phyloP scores from a whole-genome alignment of 2,888 invertebrate genomes.

The Petrophora chlorosata region DNA sequence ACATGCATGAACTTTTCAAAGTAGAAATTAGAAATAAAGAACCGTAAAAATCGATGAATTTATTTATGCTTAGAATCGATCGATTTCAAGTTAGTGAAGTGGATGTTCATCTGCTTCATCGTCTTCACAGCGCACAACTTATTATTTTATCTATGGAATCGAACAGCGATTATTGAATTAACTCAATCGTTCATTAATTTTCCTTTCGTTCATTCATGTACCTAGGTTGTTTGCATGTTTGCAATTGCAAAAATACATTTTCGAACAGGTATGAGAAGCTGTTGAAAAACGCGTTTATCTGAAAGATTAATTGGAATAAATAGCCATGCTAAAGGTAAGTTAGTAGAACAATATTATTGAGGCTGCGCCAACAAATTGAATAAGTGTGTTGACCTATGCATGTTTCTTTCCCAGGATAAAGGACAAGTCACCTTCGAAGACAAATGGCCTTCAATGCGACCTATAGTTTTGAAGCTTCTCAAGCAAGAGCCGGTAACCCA shows the following conservation, averaged over 20 bases:
- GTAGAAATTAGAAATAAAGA: no score
- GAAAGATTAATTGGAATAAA: conserved; percentile 23
- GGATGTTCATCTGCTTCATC: no score
- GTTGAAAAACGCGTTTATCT: conserved; percentile 11
- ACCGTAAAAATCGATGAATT: no score
- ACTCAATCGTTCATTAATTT: no score
- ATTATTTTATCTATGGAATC: no score
- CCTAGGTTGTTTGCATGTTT: conserved; percentile 11
- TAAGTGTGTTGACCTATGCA: conserved; percentile 13
- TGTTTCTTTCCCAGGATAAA: conserved; percentile 85
- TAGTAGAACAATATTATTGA: not conserved
- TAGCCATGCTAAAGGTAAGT: conserved; percentile 39
- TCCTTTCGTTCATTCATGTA: not conserved
- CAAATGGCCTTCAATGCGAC: conserved; percentile 98
- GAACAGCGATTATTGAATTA: no score
- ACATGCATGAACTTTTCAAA: no score
- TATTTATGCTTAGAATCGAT: no score
- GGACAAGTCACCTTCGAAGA: conserved; percentile 95
- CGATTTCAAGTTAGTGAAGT: no score
- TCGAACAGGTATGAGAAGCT: conserved; percentile 24
- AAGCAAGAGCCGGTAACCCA: conserved; percentile 97
- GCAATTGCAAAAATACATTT: conserved; percentile 19
- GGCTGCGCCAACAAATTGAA: conserved; percentile 1
- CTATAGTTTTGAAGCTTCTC: conserved; percentile 95
- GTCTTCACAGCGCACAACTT: no score